These are phyloP conservation scores for Leptothorax acervorum DNA, from an alignment of 2,888 invertebrate genomes.

Conservation along the genomic window DNA sequence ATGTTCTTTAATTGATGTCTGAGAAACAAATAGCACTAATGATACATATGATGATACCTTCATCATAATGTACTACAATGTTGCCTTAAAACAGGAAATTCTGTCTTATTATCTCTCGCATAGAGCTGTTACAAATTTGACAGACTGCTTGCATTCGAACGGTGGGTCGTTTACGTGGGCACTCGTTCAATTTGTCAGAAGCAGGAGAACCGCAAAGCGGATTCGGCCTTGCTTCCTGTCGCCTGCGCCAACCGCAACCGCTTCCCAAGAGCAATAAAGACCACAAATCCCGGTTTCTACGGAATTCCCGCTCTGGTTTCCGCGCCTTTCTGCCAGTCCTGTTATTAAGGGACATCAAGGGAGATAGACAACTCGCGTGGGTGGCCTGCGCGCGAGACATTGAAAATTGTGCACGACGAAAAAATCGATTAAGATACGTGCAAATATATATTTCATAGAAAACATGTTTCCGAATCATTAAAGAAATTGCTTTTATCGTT, in stretches of 20 bases:
- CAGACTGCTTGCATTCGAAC: slow-evolving; percentile 26
- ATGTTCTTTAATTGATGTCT: neutral
- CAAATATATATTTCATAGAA: neutral
- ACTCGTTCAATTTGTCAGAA: slow-evolving; percentile 60
- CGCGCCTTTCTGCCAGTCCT: slow-evolving; percentile 43
- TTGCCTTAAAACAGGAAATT: slow-evolving; percentile 3
- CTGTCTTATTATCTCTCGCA: slow-evolving; percentile 22
- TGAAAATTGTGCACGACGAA: neutral
- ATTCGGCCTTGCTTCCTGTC: slow-evolving; percentile 62
- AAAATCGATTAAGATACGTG: slow-evolving; percentile 18
- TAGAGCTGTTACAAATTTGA: slow-evolving; percentile 36
- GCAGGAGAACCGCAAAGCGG: slow-evolving; percentile 53
- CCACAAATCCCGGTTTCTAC: slow-evolving; percentile 53
- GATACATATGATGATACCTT: neutral
- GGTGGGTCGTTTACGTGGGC: slow-evolving; percentile 24
- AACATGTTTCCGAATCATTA: neutral
- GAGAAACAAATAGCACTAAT: neutral
- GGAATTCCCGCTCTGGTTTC: slow-evolving; percentile 60
- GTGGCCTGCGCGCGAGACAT: slow-evolving; percentile 43
- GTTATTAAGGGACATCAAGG: slow-evolving; percentile 55
- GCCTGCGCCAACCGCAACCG: slow-evolving; percentile 61
- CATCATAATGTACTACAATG: neutral
- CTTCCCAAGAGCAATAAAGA: slow-evolving; percentile 50
- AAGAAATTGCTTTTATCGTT: neutral
- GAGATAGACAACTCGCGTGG: slow-evolving; percentile 29